phyloP scores from a whole-genome alignment of 2,797 vertebrate species.

The Phataginus tricuspis region DNA sequence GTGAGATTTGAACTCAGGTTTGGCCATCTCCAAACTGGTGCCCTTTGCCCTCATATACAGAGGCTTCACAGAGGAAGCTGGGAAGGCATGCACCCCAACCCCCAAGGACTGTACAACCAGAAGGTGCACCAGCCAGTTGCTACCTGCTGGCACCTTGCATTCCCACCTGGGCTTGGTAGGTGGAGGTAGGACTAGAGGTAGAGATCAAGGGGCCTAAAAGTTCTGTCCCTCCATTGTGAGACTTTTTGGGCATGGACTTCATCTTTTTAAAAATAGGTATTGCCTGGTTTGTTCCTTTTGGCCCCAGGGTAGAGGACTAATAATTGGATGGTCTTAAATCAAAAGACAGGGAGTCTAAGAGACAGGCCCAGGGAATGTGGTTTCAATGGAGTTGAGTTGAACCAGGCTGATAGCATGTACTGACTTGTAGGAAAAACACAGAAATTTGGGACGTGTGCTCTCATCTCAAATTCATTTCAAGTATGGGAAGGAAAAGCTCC shows the following conservation, averaged over 20 bases:
- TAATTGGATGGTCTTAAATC: background rate
- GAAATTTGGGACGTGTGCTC: background rate
- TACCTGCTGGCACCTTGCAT: background rate
- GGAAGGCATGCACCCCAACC: background rate
- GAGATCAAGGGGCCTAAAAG: background rate
- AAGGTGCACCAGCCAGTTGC: background rate
- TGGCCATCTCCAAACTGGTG: background rate
- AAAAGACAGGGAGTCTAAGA: background rate
- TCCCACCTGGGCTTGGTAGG: background rate
- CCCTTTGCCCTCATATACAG: background rate
- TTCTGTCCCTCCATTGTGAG: background rate
- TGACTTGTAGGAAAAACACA: constrained; percentile 44
- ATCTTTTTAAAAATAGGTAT: background rate
- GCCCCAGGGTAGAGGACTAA: background rate
- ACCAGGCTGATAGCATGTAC: background rate
- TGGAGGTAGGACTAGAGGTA: background rate
- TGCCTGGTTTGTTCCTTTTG: constrained; percentile 14
- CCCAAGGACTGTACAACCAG: background rate
- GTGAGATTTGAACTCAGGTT: background rate
- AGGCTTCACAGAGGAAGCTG: background rate
- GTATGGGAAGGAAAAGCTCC: constrained; percentile 23
- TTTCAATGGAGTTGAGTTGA: background rate
- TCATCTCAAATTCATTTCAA: constrained; percentile 58
- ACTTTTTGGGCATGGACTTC: background rate
- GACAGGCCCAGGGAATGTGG: background rate